Base-by-base conservation (phyloP, 2,113 vertebrate genomes). In the Phylloscopus trochiloides region DNA sequence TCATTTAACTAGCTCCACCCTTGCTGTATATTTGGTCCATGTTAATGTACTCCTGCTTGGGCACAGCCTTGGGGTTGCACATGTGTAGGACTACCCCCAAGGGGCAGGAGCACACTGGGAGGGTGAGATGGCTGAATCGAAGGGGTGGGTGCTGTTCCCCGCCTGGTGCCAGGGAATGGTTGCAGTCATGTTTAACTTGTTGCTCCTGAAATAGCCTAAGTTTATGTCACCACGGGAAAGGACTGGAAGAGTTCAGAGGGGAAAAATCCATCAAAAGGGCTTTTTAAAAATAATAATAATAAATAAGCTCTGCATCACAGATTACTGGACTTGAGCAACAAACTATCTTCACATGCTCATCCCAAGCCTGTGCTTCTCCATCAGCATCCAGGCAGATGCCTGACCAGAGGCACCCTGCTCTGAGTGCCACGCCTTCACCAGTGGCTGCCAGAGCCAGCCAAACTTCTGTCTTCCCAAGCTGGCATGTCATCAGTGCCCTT, bases 141-240 rank as follows among this genome's bases (percentile, higher is more conserved):
- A 79, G 24, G 74, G 58, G 16, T 0, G 4, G 36, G 40, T 2
- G 6, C 76, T 74, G 24, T 11, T 91, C 50, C 22, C 32, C 90
- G 88, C 82, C 20, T 19, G 0, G 54, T 97, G 78, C 84, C 84
- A 86, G n/a, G 70, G 87, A 95, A 92, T 3, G 0, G 81, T 19
- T 2, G 0, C 51, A 48, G 55, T 61, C 25, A 3, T 92, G 92
- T 95, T 94, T 90, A 95, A 90, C 85, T 73, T 95, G 86, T 55
- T 93, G 75, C 29, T 96, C 92, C 96, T 6, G 12, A 96, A 97
- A 96, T 93, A 95, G 92, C 82, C 67, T 88, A 42, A 92, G 88
- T 95, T 96, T 96, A 95, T 88, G 83, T 1, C 25, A 36, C 34
- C 1, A 6, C 2, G 5, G 82, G 47, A 90, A 93, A 17, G 45